A percentile compares a stretch with the other conserved stretches of the same genome.
phyloP scores from a whole-genome alignment of 2,113 vertebrate genomes.

The Natator depressus region DNA sequence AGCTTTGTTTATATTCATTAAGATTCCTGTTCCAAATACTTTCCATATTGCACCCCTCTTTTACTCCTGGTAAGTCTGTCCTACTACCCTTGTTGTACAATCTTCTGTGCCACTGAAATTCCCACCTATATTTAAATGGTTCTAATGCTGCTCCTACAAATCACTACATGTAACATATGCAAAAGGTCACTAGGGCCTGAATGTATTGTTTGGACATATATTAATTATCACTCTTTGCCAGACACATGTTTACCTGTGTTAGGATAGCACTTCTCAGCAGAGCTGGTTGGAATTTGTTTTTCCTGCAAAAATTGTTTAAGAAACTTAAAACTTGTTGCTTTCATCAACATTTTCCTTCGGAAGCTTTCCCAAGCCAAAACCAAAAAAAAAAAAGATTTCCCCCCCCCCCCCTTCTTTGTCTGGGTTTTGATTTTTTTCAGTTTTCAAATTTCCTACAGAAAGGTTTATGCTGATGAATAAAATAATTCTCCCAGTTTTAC shows the following conservation, averaged over 20 bases:
- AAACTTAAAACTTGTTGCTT: not conserved
- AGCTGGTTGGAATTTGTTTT: not conserved
- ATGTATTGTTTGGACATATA: not conserved
- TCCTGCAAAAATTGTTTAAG: not conserved
- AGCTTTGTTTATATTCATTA: not conserved
- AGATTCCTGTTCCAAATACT: not conserved
- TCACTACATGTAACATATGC: not conserved
- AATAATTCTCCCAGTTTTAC: not conserved
- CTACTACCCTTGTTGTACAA: accelerated
- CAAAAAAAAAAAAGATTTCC: not conserved
- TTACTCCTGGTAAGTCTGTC: not conserved
- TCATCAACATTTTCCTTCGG: not conserved
- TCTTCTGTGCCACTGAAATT: not conserved
- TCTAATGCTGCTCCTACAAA: not conserved
- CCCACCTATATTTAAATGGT: not conserved
- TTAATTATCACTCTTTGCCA: not conserved
- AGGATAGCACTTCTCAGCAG: not conserved
- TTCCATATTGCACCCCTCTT: not conserved
- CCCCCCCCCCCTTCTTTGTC: not conserved
- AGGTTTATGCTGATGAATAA: not conserved
- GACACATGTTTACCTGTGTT: accelerated
- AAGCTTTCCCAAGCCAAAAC: not conserved
- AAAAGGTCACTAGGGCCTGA: not conserved
- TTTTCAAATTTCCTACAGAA: not conserved
- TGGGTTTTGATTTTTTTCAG: not conserved